Percentiles rank a stretch among this genome's conserved stretches.
Conservation (phyloP, 2,797 vertebrate genomes). For the Morelia viridis region DNA sequence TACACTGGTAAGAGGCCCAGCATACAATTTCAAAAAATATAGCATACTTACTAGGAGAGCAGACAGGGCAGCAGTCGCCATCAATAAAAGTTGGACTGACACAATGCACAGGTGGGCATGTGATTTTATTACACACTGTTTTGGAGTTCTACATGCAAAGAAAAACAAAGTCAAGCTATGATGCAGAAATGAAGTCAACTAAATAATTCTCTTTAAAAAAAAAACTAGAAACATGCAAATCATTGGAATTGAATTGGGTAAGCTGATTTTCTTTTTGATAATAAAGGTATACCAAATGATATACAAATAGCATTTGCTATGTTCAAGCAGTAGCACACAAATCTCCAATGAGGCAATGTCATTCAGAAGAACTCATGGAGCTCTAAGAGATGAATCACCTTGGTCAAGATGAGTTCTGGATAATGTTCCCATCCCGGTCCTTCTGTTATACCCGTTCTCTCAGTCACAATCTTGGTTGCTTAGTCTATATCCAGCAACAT, state of each 20-base stretch:
- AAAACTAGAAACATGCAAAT: background rate
- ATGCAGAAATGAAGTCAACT: slow-evolving; percentile 29
- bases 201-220: background rate
- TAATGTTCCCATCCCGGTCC: background rate
- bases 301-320: background rate
- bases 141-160: slow-evolving; percentile 86
- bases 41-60: slow-evolving; percentile 83
- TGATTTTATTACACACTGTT: slow-evolving; percentile 93
- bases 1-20: background rate
- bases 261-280: background rate
- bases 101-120: slow-evolving; percentile 91
- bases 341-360: background rate
- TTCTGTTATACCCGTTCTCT: background rate
- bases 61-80: slow-evolving; percentile 92
- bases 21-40: background rate
- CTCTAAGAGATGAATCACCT: background rate
- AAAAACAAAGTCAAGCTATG: slow-evolving; percentile 17
- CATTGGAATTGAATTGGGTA: background rate
- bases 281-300: background rate
- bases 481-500: background rate
- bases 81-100: slow-evolving; percentile 87
- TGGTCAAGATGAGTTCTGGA: background rate
- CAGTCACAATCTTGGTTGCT: background rate
- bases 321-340: background rate
- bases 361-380: background rate